Base-by-base conservation (phyloP, 2,797 vertebrate species). In the Macropodus opercularis region DNA sequence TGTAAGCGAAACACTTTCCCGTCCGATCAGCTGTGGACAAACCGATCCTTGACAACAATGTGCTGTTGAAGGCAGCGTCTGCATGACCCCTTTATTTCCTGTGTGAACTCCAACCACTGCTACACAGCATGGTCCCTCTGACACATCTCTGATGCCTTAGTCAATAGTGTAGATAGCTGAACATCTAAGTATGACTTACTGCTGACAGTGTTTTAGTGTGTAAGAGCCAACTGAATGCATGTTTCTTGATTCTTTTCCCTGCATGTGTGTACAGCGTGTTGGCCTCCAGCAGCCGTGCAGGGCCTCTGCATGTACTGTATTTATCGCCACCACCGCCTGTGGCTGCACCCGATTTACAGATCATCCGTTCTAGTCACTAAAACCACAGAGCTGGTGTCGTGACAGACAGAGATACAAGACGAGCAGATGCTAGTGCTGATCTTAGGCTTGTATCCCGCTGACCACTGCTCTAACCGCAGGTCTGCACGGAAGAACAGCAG, bases 161-260 rank as follows among this genome's bases (percentile, higher is more conserved):
- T 54, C 36, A 60, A 55, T 71, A 64, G 61, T 65, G 18, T 15
- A 44, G 36, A 32, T 79, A 79, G 79, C 84, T 71, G 66, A 72
- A 21, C 63, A 76, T 78, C 79, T 84, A 73, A 63, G 61, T 69
- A 76, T 71, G 38, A 64, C 61, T 40, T 57, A 59, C 67, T 63
- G 65, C 72, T 68, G 48, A 58, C 26, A 35, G 69, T 62, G 69
- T 73, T 67, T 55, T 59, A 34, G 29, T 48, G 56, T 65, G 49
- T 72, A 21, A 12, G 73, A 75, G 57, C 63, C 50, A 63, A 67
- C 22, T 72, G 60, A 70, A 38, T 77, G 90, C 87, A 88, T 89
- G 80, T 53, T 40, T 70, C 77, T 41, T 63, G 47, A 35, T 60
- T 61, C n/a, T 19, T 69, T 62, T 61, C 61, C 50, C 68, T 76